Conservation (phyloP, 2,797 vertebrate genomes). For the Hapalemur alaotrensis region DNA sequence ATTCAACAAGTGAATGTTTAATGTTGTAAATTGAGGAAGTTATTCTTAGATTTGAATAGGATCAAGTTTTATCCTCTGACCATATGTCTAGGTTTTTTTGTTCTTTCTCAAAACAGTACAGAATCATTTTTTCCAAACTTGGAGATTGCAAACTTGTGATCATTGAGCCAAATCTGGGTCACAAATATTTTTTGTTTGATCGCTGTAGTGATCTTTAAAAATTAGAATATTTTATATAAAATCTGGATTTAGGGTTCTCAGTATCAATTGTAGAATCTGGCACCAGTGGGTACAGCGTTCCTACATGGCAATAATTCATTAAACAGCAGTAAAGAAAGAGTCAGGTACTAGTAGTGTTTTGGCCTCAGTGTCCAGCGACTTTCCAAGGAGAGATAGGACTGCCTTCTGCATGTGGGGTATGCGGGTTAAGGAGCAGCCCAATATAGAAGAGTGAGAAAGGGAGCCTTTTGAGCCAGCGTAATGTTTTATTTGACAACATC, state of each 20-base stretch:
- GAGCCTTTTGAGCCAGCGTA: neutral
- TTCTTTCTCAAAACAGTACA: neutral
- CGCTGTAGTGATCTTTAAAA: neutral
- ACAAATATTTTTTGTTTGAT: constrained; percentile 1
- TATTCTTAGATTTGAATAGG: constrained; percentile 23
- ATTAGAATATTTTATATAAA: constrained; percentile 27
- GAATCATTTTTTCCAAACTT: neutral
- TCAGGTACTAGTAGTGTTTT: neutral
- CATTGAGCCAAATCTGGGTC: neutral
- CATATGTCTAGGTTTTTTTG: neutral
- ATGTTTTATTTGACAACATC: constrained; percentile 22
- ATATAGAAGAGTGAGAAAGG: neutral
- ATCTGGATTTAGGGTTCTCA: neutral
- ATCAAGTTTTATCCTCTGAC: neutral
- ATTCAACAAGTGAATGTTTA: constrained; percentile 23
- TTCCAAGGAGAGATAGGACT: neutral
- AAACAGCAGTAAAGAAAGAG: neutral
- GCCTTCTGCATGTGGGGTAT: neutral
- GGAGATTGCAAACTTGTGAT: neutral
- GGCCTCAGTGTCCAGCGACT: neutral
- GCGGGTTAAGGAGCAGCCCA: neutral
- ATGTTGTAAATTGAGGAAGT: neutral
- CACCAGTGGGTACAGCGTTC: neutral
- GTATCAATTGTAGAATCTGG: neutral
- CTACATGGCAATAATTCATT: neutral